phyloP scores from a whole-genome alignment of 2,797 vertebrate species.

The Catharus ustulatus region DNA sequence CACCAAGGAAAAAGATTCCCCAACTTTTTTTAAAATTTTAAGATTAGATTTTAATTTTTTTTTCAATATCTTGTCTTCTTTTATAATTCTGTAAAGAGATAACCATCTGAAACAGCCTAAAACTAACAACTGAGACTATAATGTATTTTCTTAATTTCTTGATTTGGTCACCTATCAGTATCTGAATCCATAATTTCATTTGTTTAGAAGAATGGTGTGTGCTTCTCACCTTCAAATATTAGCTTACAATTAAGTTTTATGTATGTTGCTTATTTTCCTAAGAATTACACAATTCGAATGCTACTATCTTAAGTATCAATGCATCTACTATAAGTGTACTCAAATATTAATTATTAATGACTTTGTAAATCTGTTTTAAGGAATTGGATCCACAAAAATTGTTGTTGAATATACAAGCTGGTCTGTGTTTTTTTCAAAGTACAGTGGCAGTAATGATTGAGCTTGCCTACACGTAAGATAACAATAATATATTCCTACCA shows the following conservation, averaged over 20 bases:
- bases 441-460: conserved; percentile 20
- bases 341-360: neutral
- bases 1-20: neutral
- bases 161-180: neutral
- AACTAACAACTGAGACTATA: neutral
- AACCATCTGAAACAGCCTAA: neutral
- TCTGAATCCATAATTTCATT: neutral
- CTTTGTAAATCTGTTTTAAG: neutral
- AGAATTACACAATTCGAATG: neutral
- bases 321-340: neutral
- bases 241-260: neutral
- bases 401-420: neutral
- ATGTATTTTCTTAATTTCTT: neutral
- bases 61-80: neutral
- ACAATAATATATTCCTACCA: neutral
- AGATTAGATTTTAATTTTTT: neutral
- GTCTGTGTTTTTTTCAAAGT: neutral
- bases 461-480: neutral
- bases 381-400: neutral
- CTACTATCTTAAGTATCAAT: fast-evolving
- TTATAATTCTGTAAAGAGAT: neutral
- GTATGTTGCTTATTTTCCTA: neutral
- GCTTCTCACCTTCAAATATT: neutral
- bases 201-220: neutral
- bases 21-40: neutral